Conservation (phyloP, 2,797 vertebrate genomes). For the Oryzias sinensis region DNA sequence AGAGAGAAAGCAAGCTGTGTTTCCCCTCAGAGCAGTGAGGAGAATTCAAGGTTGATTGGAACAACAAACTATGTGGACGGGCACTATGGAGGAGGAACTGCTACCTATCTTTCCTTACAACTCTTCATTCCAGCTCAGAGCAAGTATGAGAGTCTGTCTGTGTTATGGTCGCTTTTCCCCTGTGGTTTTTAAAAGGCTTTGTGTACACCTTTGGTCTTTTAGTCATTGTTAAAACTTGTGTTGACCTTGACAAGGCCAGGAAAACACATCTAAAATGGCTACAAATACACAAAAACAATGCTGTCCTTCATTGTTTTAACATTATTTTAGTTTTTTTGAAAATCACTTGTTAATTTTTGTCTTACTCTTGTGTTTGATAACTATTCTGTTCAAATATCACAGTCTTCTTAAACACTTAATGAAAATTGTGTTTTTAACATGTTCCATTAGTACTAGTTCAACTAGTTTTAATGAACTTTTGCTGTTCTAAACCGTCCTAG, state of each 20-base stretch:
- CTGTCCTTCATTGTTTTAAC: slow-evolving; percentile 7
- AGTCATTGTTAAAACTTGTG: slow-evolving; percentile 23
- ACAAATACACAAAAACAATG: slow-evolving; percentile 2
- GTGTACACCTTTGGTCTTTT: slow-evolving; percentile 31
- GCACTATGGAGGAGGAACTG: slow-evolving; percentile 57
- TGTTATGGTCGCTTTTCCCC: slow-evolving; percentile 15
- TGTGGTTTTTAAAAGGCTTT: slow-evolving; percentile 26
- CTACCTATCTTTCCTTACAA: slow-evolving; percentile 33
- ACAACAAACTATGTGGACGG: slow-evolving; percentile 68
- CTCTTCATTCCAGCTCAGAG: slow-evolving; percentile 22
- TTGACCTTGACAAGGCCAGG: slow-evolving; percentile 19
- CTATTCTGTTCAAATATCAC: background rate
- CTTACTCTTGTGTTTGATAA: slow-evolving; percentile 6
- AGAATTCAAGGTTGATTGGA: slow-evolving; percentile 81
- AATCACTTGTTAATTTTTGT: slow-evolving; percentile 2
- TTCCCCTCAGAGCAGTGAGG: slow-evolving; percentile 53
- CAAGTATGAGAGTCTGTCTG: slow-evolving; percentile 10
- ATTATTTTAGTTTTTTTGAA: background rate
- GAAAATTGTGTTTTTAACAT: too few relatives aligned
- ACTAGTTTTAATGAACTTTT: background rate
- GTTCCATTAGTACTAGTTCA: too few relatives aligned
- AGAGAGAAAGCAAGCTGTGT: slow-evolving; percentile 51
- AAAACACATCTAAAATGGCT: slow-evolving; percentile 8
- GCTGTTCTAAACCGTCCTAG: too few relatives aligned
- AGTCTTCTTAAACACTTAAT: too few relatives aligned